phyloP scores from a whole-genome alignment of 2,797 vertebrate species.

The Myotis myotis region DNA sequence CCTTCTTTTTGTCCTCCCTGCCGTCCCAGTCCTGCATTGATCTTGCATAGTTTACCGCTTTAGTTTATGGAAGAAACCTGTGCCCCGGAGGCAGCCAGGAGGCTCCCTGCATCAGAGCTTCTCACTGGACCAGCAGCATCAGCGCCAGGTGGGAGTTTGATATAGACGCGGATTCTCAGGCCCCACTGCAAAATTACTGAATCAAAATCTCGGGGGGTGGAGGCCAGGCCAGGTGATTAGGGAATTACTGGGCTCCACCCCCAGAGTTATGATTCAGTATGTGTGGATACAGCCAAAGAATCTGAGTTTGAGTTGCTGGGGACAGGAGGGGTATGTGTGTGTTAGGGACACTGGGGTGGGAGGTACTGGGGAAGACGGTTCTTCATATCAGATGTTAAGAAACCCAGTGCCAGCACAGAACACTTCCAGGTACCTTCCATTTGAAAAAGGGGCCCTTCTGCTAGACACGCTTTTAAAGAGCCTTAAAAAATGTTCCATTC shows the following conservation, averaged over 20 bases:
- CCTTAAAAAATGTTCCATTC: background rate
- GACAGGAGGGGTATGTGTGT: background rate
- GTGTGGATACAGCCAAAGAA: background rate
- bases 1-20: background rate
- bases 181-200: background rate
- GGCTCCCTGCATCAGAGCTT: background rate
- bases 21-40: background rate
- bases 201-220: background rate
- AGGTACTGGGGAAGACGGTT: background rate
- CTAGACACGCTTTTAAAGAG: background rate
- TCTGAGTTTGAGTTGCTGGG: background rate
- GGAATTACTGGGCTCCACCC: background rate
- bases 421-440: background rate
- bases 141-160: accelerated
- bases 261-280: background rate
- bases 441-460: background rate
- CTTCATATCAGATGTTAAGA: background rate
- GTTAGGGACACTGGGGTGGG: background rate
- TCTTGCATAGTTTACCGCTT: background rate
- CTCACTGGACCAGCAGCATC: background rate
- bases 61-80: background rate
- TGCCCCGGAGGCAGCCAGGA: background rate
- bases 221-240: background rate
- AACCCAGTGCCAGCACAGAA: background rate
- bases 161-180: background rate